Percentiles rank a stretch among this genome's conserved stretches.
Conservation (phyloP, 2,113 vertebrate species). For the Cacatua alba region DNA sequence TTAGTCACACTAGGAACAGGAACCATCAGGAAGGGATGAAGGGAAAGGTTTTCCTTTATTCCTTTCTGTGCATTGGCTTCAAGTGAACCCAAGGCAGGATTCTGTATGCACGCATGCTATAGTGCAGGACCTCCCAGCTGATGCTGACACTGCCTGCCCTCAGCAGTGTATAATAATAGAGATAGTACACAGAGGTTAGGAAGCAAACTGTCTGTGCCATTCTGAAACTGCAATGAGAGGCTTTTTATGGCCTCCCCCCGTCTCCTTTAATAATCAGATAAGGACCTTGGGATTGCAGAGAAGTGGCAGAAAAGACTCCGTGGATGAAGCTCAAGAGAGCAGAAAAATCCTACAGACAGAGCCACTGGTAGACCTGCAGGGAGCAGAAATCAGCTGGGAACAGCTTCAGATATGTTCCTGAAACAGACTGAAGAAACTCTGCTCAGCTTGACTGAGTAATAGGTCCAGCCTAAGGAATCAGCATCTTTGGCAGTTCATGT, state of each 20-base stretch:
- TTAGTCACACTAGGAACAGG: background rate
- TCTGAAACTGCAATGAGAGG: background rate
- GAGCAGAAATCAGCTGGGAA: background rate
- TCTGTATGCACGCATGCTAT: fast-evolving
- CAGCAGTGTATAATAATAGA: background rate
- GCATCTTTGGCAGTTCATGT: background rate
- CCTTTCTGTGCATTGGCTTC: background rate
- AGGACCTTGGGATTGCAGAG: background rate
- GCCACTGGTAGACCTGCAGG: background rate
- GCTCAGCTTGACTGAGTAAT: background rate
- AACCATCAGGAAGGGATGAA: background rate
- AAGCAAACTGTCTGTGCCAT: background rate
- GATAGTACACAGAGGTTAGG: background rate
- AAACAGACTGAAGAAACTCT: background rate
- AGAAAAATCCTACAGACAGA: background rate
- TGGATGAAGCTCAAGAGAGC: background rate
- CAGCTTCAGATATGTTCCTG: background rate
- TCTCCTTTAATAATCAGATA: background rate
- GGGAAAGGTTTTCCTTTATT: background rate
- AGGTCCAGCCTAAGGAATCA: background rate
- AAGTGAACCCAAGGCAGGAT: background rate
- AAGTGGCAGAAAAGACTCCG: background rate
- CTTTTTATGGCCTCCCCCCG: background rate
- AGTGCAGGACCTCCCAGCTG: fast-evolving
- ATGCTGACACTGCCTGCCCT: background rate